phyloP scores from a whole-genome alignment of 2,113 vertebrate species.

The Dicentrarchus labrax region DNA sequence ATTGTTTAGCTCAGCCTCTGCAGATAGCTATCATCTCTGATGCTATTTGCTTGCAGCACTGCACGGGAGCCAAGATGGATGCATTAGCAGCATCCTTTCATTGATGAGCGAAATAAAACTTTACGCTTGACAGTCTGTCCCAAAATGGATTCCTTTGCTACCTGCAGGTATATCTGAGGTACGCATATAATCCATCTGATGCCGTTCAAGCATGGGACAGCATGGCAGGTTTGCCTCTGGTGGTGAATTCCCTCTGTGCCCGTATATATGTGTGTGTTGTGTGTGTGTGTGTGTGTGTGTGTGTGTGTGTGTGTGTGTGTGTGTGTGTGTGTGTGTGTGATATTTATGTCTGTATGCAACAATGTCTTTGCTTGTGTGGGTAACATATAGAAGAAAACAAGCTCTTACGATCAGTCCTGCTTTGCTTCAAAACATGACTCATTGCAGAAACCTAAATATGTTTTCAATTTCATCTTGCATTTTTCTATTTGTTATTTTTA shows the following conservation, averaged over 20 bases:
- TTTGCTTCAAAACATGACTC: slow-evolving; percentile 12
- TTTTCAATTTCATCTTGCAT: slow-evolving; percentile 19
- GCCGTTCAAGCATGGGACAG: slow-evolving; percentile 57
- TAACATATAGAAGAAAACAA: slow-evolving; percentile 30
- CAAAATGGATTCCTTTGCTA: slow-evolving; percentile 66
- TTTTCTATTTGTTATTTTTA: background rate
- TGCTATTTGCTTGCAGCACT: slow-evolving; percentile 40
- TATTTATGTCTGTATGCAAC: slow-evolving; percentile 3
- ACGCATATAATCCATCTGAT: slow-evolving; percentile 65
- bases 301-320: slow-evolving; percentile 14
- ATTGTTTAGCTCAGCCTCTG: slow-evolving; percentile 52
- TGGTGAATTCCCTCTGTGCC: slow-evolving; percentile 44
- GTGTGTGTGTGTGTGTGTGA: background rate
- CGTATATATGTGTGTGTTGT: background rate
- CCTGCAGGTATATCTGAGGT: slow-evolving; percentile 68
- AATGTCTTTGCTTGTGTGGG: slow-evolving; percentile 10
- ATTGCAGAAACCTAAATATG: background rate
- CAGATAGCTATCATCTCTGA: slow-evolving; percentile 60
- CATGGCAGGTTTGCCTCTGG: slow-evolving; percentile 57
- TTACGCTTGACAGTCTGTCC: slow-evolving; percentile 58
- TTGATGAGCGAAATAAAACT: slow-evolving; percentile 72
- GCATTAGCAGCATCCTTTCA: slow-evolving; percentile 48
- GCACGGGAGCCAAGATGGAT: slow-evolving; percentile 50
- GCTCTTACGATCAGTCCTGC: slow-evolving; percentile 42
- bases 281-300: background rate